Percentiles rank a stretch among this genome's conserved stretches.
Evolutionary conservation across 2,113 vertebrate genomes (phyloP).

Genomic region (Apistogramma diplotaenia): DNA sequence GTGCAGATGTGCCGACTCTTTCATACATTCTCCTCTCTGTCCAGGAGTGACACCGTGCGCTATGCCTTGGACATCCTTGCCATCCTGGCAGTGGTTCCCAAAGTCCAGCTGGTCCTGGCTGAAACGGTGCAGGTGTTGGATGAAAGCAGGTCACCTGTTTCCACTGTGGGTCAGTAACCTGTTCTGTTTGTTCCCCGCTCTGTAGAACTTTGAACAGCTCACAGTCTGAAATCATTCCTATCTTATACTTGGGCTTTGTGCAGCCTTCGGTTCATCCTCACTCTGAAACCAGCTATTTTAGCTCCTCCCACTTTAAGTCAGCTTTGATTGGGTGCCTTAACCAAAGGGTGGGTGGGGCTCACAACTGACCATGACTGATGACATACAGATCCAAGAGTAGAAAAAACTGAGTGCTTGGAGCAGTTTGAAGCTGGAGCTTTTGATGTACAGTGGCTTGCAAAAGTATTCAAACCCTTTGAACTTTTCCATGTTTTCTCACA

Average conservation of each 20-base stretch:
- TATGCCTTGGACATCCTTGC: conserved; percentile 92
- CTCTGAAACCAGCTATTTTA: background rate
- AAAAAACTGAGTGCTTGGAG: rapidly evolving
- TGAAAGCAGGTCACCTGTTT: conserved; percentile 84
- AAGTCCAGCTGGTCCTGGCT: conserved; percentile 89
- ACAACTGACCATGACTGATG: background rate
- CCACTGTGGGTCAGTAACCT: conserved; percentile 87
- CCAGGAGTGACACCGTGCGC: conserved; percentile 92
- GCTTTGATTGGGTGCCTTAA: background rate
- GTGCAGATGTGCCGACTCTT: background rate
- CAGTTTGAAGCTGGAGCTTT: background rate
- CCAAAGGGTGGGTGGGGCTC: background rate
- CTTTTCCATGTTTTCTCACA: no score
- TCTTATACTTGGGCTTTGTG: background rate
- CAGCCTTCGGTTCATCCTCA: background rate
- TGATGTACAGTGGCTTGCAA: no score
- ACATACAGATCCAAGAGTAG: rapidly evolving
- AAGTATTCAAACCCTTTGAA: no score
- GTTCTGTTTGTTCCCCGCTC: background rate
- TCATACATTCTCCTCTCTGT: background rate
- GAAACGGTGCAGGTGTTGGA: conserved; percentile 89
- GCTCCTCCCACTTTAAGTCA: background rate
- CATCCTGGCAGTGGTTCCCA: conserved; percentile 92
- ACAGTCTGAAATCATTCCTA: background rate
- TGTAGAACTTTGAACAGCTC: rapidly evolving